These are phyloP conservation scores for Cyanistes caeruleus DNA, from an alignment of 2,113 vertebrate species.

Conservation along the genomic window DNA sequence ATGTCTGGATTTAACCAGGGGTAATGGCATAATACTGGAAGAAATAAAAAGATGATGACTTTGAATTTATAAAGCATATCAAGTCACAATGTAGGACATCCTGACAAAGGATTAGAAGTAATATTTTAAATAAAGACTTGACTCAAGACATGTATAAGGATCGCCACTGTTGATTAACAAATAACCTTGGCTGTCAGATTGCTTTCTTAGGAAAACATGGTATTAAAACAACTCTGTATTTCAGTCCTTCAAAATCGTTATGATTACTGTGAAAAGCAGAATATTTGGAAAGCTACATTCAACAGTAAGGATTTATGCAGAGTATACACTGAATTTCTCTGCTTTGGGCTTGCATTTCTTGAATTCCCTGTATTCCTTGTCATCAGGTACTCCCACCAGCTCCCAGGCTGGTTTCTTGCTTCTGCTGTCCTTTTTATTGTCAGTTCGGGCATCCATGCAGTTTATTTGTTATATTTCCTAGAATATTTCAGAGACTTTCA, in stretches of 20 bases:
- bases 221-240: background rate
- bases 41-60: background rate
- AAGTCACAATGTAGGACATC: background rate
- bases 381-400: background rate
- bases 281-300: background rate
- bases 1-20: background rate
- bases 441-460: background rate
- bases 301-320: background rate
- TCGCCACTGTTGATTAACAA: background rate
- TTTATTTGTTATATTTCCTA: background rate
- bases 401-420: background rate
- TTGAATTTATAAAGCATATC: background rate
- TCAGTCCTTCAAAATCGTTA: background rate
- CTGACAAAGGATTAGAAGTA: background rate
- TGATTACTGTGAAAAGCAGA: background rate
- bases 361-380: background rate
- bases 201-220: background rate
- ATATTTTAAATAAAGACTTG: background rate
- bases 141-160: background rate
- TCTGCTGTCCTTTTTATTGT: background rate
- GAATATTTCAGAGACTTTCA: background rate
- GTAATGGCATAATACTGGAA: background rate
- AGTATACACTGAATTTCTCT: background rate
- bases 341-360: background rate
- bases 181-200: background rate